A percentile compares a stretch with the other conserved stretches of the same genome.
Evolutionary conservation across 2,113 vertebrate species (phyloP).

Genomic region (Phyllopteryx taeniolatus): DNA sequence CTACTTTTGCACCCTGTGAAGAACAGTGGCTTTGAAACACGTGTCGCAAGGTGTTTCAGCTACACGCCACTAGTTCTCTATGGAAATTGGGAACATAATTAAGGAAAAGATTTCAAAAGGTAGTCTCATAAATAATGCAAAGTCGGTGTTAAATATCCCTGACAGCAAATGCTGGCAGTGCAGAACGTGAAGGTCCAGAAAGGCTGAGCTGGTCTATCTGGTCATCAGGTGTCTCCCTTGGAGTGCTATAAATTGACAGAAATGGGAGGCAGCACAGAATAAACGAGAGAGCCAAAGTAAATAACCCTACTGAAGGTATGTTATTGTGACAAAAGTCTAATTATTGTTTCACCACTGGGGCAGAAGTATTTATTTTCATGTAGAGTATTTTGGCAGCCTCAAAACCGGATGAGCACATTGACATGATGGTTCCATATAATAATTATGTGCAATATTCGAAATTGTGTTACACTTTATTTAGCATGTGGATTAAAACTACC

Average conservation of each 20-base stretch:
- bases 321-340: conserved; percentile 23
- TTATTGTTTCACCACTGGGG: neutral
- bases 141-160: conserved; percentile 68
- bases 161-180: conserved; percentile 70
- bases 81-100: conserved; percentile 72
- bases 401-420: neutral
- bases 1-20: conserved; percentile 42
- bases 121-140: conserved; percentile 79
- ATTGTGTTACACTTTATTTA: neutral
- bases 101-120: conserved; percentile 66
- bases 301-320: conserved; percentile 46
- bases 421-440: no score
- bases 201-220: conserved; percentile 68
- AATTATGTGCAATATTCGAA: neutral
- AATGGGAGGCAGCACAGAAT: conserved; percentile 55
- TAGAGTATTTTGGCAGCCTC: neutral
- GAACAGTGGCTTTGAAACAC: conserved; percentile 12
- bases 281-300: conserved; percentile 58
- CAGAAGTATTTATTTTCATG: conserved; percentile 23
- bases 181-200: conserved; percentile 62
- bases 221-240: conserved; percentile 68
- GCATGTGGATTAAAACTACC: neutral
- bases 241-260: conserved; percentile 71
- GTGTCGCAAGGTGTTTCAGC: conserved; percentile 30
- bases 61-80: conserved; percentile 25